phyloP scores from a whole-genome alignment of 2,797 vertebrate genomes.

The Sebastes itinus region DNA sequence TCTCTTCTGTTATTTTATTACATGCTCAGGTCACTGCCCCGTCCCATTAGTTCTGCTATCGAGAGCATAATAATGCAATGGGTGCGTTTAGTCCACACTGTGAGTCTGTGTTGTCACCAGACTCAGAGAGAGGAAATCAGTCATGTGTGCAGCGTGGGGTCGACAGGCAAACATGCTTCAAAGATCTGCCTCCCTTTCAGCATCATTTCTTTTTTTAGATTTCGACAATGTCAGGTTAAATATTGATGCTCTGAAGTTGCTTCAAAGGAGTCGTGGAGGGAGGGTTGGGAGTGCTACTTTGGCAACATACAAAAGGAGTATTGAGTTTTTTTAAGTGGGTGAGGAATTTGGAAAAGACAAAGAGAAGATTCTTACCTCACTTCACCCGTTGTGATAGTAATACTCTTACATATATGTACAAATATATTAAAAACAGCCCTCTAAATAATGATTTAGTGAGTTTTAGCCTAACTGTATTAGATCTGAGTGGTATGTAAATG shows the following conservation, averaged over 20 bases:
- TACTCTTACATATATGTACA: not conserved
- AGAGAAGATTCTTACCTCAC: not conserved
- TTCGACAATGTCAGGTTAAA: conserved; percentile 70
- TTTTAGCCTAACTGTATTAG: not conserved
- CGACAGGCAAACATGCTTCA: conserved; percentile 53
- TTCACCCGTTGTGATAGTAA: not conserved
- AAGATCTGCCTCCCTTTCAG: conserved; percentile 51
- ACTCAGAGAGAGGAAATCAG: conserved; percentile 35
- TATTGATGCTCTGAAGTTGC: conserved; percentile 68
- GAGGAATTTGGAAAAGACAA: not conserved
- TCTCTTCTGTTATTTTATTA: not conserved
- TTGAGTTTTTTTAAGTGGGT: conserved; percentile 15
- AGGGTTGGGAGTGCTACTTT: conserved; percentile 27
- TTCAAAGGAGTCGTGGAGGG: conserved; percentile 40
- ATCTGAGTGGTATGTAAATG: not conserved
- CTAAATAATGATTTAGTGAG: not conserved
- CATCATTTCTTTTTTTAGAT: conserved; percentile 63
- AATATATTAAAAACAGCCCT: not conserved
- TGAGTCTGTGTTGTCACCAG: conserved; percentile 16
- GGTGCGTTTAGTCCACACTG: not conserved
- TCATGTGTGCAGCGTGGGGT: conserved; percentile 33
- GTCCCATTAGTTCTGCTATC: conserved; percentile 37
- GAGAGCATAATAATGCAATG: not conserved
- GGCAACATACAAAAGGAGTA: conserved; percentile 28
- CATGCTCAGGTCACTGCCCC: conserved; percentile 57